A percentile compares a stretch with the other conserved stretches of the same genome.
Evolutionary conservation across 2,888 invertebrate species (phyloP).

Genomic region (Eupithecia vulgata): DNA sequence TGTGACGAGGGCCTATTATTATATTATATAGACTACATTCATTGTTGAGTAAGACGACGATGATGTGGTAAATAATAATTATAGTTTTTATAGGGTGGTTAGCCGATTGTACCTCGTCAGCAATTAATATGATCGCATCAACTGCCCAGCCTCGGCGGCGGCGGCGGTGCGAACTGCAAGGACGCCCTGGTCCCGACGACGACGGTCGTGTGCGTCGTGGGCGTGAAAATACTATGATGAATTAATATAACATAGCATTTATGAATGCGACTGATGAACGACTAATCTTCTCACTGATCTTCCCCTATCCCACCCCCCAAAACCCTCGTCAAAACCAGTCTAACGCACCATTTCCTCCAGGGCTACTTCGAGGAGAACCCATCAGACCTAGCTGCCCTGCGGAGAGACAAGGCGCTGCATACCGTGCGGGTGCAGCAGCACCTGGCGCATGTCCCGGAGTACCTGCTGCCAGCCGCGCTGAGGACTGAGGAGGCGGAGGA

Average conservation of each 20-base stretch:
- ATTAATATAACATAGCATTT: conserved; percentile 60
- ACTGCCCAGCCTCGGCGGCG: too few relatives aligned
- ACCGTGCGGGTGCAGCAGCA: conserved; percentile 93
- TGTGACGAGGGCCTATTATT: too few relatives aligned
- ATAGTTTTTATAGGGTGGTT: too few relatives aligned
- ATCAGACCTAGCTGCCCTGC: conserved; percentile 91
- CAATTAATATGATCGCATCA: too few relatives aligned
- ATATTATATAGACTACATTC: too few relatives aligned
- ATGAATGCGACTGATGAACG: conserved; percentile 77
- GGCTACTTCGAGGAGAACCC: conserved; percentile 97
- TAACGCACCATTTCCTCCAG: conserved; percentile 62
- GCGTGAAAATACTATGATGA: conserved; percentile 25
- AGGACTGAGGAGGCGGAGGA: conserved; percentile 81
- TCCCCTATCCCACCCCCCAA: neutral
- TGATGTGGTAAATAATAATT: too few relatives aligned
- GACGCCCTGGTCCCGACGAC: too few relatives aligned
- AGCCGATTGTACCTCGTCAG: too few relatives aligned
- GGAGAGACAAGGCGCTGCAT: conserved; percentile 93
- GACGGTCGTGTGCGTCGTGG: too few relatives aligned
- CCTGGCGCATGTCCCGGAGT: conserved; percentile 96
- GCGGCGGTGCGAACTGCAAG: too few relatives aligned
- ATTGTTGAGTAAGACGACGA: too few relatives aligned
- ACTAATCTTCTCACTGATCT: conserved; percentile 82
- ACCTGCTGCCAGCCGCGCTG: conserved; percentile 92
- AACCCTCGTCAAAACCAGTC: neutral